These are phyloP conservation scores for Athetis lepigone DNA, from an alignment of 2,888 invertebrate species.

Conservation along the genomic window DNA sequence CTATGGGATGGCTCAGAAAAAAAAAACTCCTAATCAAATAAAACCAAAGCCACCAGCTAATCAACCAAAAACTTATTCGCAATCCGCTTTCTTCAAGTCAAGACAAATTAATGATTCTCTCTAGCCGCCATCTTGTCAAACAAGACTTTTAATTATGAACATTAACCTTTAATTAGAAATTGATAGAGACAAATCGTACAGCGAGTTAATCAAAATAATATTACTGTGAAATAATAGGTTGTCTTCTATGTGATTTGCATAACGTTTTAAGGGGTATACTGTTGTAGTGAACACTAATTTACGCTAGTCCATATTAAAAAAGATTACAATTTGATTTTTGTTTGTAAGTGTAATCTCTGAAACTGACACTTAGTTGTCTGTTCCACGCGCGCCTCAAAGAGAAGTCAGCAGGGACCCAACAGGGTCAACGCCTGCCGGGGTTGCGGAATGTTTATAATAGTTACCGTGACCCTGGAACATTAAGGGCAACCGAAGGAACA, in stretches of 20 bases:
- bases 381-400: no score
- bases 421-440: no score
- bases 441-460: no score
- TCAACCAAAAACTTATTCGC: constrained; percentile 14
- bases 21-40: no score
- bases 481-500: no score
- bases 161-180: constrained; percentile 70
- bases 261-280: constrained; percentile 51
- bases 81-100: constrained; percentile 43
- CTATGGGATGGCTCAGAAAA: no score
- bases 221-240: constrained; percentile 58
- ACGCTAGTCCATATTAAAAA: not conserved
- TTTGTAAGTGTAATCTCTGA: no score
- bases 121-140: constrained; percentile 64
- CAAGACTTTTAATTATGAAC: constrained; percentile 67
- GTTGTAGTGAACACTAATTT: no score
- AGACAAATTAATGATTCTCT: constrained; percentile 57
- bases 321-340: no score
- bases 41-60: not conserved
- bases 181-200: constrained; percentile 71
- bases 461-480: no score
- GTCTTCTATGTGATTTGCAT: constrained; percentile 58
- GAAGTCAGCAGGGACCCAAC: no score
- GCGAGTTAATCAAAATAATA: constrained; percentile 64
- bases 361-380: no score